These are phyloP conservation scores for Hecatera dysodea DNA, from an alignment of 2,888 invertebrate genomes.

Conservation along the genomic window DNA sequence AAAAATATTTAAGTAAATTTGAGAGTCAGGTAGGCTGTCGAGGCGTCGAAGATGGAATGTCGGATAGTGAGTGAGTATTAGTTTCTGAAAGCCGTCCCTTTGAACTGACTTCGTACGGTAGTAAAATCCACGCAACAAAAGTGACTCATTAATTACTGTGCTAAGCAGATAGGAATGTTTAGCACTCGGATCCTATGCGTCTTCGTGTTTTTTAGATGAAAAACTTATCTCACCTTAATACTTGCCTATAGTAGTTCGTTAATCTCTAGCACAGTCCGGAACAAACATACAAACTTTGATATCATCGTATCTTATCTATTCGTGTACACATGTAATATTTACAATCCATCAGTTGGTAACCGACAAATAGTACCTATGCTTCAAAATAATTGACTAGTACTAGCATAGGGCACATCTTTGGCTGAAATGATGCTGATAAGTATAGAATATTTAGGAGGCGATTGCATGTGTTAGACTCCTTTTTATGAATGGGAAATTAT, in stretches of 20 bases:
- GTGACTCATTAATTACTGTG: too few relatives aligned
- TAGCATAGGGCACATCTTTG: too few relatives aligned
- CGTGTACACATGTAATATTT: constrained; percentile 25
- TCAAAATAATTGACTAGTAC: background rate
- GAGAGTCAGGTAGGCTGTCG: background rate
- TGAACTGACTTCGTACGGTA: background rate
- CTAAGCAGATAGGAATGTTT: background rate
- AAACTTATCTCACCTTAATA: constrained; percentile 27
- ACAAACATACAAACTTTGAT: constrained; percentile 52
- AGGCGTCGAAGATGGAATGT: background rate
- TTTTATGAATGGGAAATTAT: too few relatives aligned
- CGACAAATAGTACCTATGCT: background rate
- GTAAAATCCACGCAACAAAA: too few relatives aligned
- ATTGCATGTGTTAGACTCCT: too few relatives aligned
- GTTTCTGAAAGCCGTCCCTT: too few relatives aligned
- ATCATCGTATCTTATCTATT: constrained; percentile 53
- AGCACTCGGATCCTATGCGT: background rate
- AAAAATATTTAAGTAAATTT: background rate
- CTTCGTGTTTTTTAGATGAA: constrained; percentile 18
- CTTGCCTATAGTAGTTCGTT: constrained; percentile 10
- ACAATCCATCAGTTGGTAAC: constrained; percentile 30
- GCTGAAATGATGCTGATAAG: too few relatives aligned
- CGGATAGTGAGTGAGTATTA: background rate
- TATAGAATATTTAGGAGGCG: too few relatives aligned
- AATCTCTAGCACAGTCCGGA: constrained; percentile 41